Evolutionary conservation across 2,888 invertebrate genomes (phyloP), one percentile per base, ranked within the genome.

Genomic region (Formica aserva): DNA sequence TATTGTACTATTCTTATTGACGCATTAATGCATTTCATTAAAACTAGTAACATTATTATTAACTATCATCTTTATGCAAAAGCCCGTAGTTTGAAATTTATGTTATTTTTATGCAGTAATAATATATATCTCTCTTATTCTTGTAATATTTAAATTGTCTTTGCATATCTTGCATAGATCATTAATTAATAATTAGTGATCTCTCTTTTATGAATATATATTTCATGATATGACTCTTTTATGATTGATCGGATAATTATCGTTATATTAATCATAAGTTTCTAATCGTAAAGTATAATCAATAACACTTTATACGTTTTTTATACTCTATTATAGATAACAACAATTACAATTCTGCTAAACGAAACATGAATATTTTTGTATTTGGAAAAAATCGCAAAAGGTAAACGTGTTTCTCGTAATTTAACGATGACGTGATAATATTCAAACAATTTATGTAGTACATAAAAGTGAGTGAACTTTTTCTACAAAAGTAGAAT

Each of bases 391-490:
- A 69, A 69, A 55, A 55, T 48, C 4, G 1, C 11, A 63, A 29
- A 52, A 75, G 1, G 18, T 32, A 18, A 6, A 26, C 15, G 8
- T 41, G 6, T 26, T 26, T 41, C 15, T 66, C 8, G 2, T n/a
- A 66, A 45, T 29, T 38, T 69, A 69, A 69, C 35, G 13, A 77
- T n/a, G 26, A 38, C 11, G 6, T n/a, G 26, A 57, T 55, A 62
- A 41, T 9, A 0, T 5, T 9, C n/a, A 26, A 8, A 52, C 41
- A 13, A 45, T 22, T 78, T 32, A 26, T 11, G 13, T 45, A 72
- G n/a, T 52, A 52, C 8, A 52, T 52, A 1, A 52, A 78, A 32
- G 22, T 78, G 41, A 78, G 71, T 78, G 74, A 78, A 78, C 29
- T 78, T 71, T 41, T 71, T 78, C 22, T 22, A 29, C 41, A 32